phyloP scores from a whole-genome alignment of 2,113 vertebrate species.

The Mesoclemmys tuberculata region DNA sequence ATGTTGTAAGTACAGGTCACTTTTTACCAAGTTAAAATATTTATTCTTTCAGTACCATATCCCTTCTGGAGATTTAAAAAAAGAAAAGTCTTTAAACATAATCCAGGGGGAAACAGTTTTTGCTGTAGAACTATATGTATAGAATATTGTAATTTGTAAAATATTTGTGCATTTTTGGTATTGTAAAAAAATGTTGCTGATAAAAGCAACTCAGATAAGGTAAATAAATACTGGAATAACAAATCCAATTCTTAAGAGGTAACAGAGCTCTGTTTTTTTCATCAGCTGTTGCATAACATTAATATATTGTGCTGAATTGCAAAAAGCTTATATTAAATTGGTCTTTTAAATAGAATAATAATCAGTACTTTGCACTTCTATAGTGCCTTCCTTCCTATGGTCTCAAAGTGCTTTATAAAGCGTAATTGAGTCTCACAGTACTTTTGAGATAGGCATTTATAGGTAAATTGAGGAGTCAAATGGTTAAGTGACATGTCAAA shows the following conservation, averaged over 20 bases:
- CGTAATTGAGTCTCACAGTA: neutral
- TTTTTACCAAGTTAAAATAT: slow-evolving; percentile 34
- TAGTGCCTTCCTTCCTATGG: neutral
- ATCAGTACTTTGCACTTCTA: neutral
- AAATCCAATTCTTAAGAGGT: slow-evolving; percentile 32
- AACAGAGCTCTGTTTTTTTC: slow-evolving; percentile 47
- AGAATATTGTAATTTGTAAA: slow-evolving; percentile 22
- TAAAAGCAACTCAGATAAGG: slow-evolving; percentile 31
- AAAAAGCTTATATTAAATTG: neutral
- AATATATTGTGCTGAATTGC: slow-evolving; percentile 26
- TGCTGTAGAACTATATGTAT: neutral
- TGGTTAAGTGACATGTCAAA: slow-evolving; percentile 19
- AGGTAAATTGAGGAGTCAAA: neutral
- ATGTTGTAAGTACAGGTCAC: slow-evolving; percentile 39
- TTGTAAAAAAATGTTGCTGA: slow-evolving; percentile 44
- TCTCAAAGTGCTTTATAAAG: neutral
- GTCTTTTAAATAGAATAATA: neutral
- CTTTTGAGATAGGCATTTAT: neutral
- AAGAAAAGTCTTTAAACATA: slow-evolving; percentile 24
- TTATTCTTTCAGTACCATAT: slow-evolving; percentile 35
- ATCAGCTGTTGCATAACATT: slow-evolving; percentile 23
- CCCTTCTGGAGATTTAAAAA: slow-evolving; percentile 27
- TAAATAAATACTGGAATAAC: slow-evolving; percentile 21
- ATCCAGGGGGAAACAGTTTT: slow-evolving; percentile 1
- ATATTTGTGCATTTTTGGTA: slow-evolving; percentile 34